Conservation (phyloP, 2,797 vertebrate species). For the Anguilla marmorata region DNA sequence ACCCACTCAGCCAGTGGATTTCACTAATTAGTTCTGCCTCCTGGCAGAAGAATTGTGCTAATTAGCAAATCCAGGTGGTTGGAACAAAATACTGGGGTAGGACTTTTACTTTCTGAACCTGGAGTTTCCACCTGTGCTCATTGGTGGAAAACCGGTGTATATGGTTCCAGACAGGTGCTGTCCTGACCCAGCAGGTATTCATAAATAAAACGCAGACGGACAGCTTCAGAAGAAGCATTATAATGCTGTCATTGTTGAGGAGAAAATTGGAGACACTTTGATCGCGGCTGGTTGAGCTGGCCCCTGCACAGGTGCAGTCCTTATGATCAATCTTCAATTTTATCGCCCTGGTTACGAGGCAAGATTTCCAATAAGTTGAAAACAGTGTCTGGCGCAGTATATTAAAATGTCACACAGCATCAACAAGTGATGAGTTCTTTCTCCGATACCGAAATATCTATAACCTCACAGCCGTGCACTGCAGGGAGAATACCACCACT, state of each 20-base stretch:
- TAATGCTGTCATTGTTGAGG: slow-evolving; percentile 26
- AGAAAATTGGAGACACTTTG: slow-evolving; percentile 22
- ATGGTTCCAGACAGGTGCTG: not conserved
- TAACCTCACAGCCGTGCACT: not conserved
- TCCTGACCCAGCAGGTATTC: not conserved
- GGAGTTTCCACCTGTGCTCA: not conserved
- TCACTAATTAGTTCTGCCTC: too few species aligned
- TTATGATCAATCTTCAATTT: slow-evolving; percentile 29
- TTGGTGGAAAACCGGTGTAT: not conserved
- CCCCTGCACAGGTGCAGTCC: not conserved
- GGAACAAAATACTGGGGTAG: too few species aligned
- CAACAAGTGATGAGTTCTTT: slow-evolving; percentile 12
- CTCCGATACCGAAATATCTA: slow-evolving; percentile 15
- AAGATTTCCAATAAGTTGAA: not conserved
- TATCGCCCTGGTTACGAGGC: slow-evolving; percentile 24
- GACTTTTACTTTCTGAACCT: too few species aligned
- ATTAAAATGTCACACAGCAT: slow-evolving; percentile 22
- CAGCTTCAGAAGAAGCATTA: slow-evolving; percentile 2
- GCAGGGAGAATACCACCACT: not conserved
- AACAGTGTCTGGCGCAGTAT: slow-evolving; percentile 5
- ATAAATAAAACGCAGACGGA: not conserved
- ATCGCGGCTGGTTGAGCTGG: slow-evolving; percentile 13
- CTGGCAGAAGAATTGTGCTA: too few species aligned
- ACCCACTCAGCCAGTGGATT: too few species aligned
- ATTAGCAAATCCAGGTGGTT: too few species aligned